Evolutionary conservation across 2,797 vertebrate genomes (phyloP).

Genomic region (Gadopsis marmoratus): DNA sequence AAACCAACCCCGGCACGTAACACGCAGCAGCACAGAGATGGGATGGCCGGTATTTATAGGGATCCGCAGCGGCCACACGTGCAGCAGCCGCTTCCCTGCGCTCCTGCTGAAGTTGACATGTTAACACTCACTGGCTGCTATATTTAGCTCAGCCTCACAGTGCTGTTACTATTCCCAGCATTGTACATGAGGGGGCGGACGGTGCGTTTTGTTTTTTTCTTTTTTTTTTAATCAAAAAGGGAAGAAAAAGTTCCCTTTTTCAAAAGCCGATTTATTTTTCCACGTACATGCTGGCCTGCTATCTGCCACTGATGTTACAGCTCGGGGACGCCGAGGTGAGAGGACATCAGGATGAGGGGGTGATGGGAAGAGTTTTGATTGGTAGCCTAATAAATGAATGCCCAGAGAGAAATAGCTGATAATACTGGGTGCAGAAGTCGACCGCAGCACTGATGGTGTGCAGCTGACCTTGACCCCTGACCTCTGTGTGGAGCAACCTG

Average conservation of each 20-base stretch:
- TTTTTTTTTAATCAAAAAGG: constrained; percentile 60
- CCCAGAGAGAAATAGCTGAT: neutral
- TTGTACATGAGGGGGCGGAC: constrained; percentile 85
- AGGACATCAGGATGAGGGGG: constrained; percentile 24
- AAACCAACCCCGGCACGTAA: neutral
- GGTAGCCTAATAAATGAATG: neutral
- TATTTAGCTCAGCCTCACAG: constrained; percentile 86
- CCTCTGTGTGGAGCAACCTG: neutral
- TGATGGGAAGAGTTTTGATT: neutral
- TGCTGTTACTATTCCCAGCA: constrained; percentile 88
- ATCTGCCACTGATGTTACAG: constrained; percentile 33
- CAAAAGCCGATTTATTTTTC: constrained; percentile 62
- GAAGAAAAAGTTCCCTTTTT: constrained; percentile 71
- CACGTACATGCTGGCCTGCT: constrained; percentile 21
- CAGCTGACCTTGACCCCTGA: constrained; percentile 35
- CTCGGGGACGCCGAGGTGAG: constrained; percentile 39
- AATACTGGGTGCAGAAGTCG: neutral
- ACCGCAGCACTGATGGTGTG: neutral
- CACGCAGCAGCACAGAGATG: constrained; percentile 11
- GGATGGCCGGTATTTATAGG: constrained; percentile 61
- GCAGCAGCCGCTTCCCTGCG: constrained; percentile 76
- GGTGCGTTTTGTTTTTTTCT: constrained; percentile 22
- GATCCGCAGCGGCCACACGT: constrained; percentile 73
- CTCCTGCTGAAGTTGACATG: constrained; percentile 84
- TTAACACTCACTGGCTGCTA: constrained; percentile 88